Percentiles rank a stretch among this genome's conserved stretches.
Evolutionary conservation across 2,113 vertebrate genomes (phyloP).

Genomic region (Junco hyemalis): DNA sequence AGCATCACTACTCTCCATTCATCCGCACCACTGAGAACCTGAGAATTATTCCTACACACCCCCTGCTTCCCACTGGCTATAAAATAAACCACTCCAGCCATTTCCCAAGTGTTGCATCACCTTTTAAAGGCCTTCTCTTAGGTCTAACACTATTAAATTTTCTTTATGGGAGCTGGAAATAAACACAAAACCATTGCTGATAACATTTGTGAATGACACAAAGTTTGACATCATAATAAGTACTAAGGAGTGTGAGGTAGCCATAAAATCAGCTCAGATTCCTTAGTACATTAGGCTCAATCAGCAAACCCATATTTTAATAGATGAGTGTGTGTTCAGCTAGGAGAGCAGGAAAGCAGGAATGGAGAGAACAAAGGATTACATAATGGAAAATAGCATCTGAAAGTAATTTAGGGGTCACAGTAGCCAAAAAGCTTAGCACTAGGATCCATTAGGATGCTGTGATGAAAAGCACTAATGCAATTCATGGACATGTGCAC

Average conservation of each 20-base stretch:
- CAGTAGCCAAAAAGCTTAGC: conserved; percentile 49
- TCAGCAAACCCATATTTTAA: conserved; percentile 41
- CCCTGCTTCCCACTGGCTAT: neutral
- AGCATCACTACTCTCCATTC: neutral
- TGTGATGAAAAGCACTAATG: conserved; percentile 58
- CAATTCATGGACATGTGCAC: conserved; percentile 1
- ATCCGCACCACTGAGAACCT: neutral
- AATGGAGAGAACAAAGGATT: conserved; percentile 46
- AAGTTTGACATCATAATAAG: conserved; percentile 24
- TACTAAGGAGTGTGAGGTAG: neutral
- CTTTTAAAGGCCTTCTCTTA: neutral
- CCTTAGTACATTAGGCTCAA: conserved; percentile 40
- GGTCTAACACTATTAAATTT: neutral
- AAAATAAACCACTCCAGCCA: neutral
- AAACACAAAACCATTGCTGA: neutral
- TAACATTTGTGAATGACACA: neutral
- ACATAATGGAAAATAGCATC: conserved; percentile 54
- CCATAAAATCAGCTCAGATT: neutral
- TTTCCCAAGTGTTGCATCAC: neutral
- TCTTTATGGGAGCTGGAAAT: neutral
- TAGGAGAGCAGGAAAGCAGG: neutral
- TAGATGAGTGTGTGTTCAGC: neutral
- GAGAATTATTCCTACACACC: neutral
- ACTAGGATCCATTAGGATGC: conserved; percentile 39
- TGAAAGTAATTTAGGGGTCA: conserved; percentile 64